Percentiles rank a stretch among this genome's conserved stretches.
These are phyloP conservation scores for Lacerta bilineata DNA, from an alignment of 2,797 vertebrate genomes.

Conservation along the genomic window DNA sequence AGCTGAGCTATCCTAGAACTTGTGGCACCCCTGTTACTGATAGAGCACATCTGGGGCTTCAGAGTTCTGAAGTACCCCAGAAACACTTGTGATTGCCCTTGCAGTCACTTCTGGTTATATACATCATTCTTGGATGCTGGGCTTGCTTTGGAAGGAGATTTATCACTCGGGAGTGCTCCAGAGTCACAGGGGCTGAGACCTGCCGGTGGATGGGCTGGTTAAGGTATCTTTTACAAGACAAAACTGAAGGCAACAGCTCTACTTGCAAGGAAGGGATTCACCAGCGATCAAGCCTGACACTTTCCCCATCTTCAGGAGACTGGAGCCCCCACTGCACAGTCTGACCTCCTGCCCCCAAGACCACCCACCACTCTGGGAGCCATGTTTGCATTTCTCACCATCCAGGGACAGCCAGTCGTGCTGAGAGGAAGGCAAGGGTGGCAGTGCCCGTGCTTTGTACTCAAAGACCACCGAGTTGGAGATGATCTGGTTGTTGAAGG, in stretches of 20 bases:
- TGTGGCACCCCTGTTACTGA: too few species aligned
- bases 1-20: too few species aligned
- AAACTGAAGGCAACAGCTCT: not conserved
- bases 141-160: too few species aligned
- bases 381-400: slow-evolving; percentile 81
- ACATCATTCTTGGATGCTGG: too few species aligned
- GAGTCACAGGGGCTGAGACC: not conserved
- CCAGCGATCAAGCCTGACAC: too few species aligned
- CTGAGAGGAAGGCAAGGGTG: slow-evolving; percentile 96
- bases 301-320: not conserved
- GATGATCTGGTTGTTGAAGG: slow-evolving; percentile 98
- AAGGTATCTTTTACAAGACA: not conserved
- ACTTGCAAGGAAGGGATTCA: accelerated
- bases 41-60: too few species aligned
- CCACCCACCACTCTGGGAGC: not conserved
- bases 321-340: not conserved
- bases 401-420: slow-evolving; percentile 99
- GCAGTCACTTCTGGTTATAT: too few species aligned
- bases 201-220: not conserved
- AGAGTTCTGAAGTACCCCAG: too few species aligned
- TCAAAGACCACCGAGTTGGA: slow-evolving; percentile 99
- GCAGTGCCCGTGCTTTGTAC: slow-evolving; percentile 97
- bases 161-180: not conserved
- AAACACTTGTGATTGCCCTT: too few species aligned
- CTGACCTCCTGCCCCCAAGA: not conserved